These are phyloP conservation scores for Paratilapia polleni DNA, from an alignment of 2,113 vertebrate genomes.

Conservation along the genomic window DNA sequence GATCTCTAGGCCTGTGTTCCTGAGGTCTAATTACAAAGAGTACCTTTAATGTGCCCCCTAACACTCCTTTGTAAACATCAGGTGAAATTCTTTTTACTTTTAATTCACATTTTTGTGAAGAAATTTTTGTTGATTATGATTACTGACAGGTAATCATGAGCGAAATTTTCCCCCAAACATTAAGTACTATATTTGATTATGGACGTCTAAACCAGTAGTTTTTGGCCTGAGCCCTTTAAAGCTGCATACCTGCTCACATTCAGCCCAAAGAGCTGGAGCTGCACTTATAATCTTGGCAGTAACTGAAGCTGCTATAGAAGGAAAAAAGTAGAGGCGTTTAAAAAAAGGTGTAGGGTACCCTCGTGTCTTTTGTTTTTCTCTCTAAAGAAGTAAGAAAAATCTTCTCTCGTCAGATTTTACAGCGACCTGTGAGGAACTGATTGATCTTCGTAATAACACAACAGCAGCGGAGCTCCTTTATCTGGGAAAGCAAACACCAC, in stretches of 20 bases:
- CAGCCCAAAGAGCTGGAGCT: not conserved
- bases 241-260: not conserved
- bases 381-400: not conserved
- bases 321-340: not conserved
- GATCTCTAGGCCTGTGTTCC: not conserved
- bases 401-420: not conserved
- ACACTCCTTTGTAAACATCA: not conserved
- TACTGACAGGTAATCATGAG: not conserved
- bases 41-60: not conserved
- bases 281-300: not conserved
- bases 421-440: slow-evolving; percentile 1
- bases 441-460: slow-evolving; percentile 25
- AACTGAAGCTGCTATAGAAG: not conserved
- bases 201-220: not conserved
- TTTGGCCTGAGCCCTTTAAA: not conserved
- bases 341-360: not conserved
- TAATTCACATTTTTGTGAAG: not conserved
- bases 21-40: not conserved
- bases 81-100: not conserved
- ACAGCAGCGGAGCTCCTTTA: not conserved
- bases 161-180: not conserved
- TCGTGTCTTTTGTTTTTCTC: not conserved
- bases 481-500: slow-evolving; percentile 3
- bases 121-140: not conserved
- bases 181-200: not conserved